Percentiles rank a stretch among this genome's conserved stretches.
phyloP scores from a whole-genome alignment of 2,888 invertebrate species.

The Periphyllus acericola region DNA sequence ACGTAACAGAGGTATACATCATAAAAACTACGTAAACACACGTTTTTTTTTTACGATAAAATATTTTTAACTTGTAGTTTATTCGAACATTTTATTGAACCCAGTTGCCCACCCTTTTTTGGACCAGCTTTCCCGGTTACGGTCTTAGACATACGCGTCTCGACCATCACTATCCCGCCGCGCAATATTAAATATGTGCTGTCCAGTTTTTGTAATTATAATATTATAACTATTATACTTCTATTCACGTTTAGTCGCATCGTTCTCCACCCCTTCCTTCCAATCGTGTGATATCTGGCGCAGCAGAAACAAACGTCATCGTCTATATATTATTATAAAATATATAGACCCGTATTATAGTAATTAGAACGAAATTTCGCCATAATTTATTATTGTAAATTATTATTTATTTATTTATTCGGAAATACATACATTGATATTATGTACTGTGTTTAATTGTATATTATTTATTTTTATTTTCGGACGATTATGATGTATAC shows the following conservation, averaged over 20 bases:
- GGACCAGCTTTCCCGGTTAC: too few species aligned
- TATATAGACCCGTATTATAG: not conserved
- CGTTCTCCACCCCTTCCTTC: not conserved
- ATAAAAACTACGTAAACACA: too few species aligned
- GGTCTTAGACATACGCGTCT: too few species aligned
- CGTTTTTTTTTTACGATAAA: too few species aligned
- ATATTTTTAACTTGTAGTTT: too few species aligned
- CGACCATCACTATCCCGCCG: too few species aligned
- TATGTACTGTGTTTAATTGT: not conserved
- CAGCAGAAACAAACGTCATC: not conserved
- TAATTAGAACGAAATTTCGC: slow-evolving; percentile 42
- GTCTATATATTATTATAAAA: not conserved
- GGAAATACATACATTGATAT: not conserved
- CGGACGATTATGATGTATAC: not conserved
- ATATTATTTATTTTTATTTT: slow-evolving; percentile 20
- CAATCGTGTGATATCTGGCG: too few species aligned
- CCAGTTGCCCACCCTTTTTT: too few species aligned
- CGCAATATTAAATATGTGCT: too few species aligned
- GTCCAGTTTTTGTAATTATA: too few species aligned
- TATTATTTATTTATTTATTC: slow-evolving; percentile 36
- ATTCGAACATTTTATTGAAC: too few species aligned
- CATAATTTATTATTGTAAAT: slow-evolving; percentile 57
- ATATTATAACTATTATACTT: not conserved
- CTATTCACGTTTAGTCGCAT: not conserved
- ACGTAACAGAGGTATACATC: too few species aligned